Conservation (phyloP, 2,797 vertebrate genomes). For the Siniperca undulata region DNA sequence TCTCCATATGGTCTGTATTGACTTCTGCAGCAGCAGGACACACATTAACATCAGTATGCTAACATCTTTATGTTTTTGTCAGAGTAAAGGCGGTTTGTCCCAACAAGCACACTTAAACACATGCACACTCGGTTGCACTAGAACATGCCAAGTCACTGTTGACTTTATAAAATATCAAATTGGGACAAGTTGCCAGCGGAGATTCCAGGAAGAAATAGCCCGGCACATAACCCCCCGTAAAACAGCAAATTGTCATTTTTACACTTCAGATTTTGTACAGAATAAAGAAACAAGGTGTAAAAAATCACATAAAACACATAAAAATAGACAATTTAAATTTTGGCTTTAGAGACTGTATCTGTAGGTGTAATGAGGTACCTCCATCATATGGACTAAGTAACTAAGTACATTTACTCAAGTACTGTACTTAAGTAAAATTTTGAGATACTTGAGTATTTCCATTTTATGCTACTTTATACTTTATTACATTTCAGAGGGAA, state of each 20-base stretch:
- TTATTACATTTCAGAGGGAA: too few species aligned
- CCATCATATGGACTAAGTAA: too few species aligned
- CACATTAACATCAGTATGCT: constrained; percentile 25
- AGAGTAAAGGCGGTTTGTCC: constrained; percentile 8
- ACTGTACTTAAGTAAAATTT: too few species aligned
- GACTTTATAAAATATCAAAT: not conserved
- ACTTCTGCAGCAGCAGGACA: constrained; percentile 22
- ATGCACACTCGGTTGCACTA: not conserved
- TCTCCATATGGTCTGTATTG: constrained; percentile 52
- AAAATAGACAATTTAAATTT: too few species aligned
- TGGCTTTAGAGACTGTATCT: too few species aligned
- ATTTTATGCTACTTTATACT: too few species aligned
- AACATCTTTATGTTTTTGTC: not conserved
- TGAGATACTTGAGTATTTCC: too few species aligned
- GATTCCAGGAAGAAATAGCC: not conserved
- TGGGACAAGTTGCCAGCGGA: not conserved
- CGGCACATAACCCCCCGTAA: not conserved
- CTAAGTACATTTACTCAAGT: too few species aligned
- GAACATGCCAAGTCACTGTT: not conserved
- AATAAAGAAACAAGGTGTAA: not conserved
- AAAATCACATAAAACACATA: not conserved
- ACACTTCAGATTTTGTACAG: not conserved
- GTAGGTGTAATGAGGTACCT: too few species aligned
- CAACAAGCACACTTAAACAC: not conserved
- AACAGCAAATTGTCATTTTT: not conserved